Percentiles rank a stretch among this genome's conserved stretches.
These are phyloP conservation scores for Dorcus parallelipipedus DNA, from an alignment of 2,888 invertebrate species.

Conservation along the genomic window DNA sequence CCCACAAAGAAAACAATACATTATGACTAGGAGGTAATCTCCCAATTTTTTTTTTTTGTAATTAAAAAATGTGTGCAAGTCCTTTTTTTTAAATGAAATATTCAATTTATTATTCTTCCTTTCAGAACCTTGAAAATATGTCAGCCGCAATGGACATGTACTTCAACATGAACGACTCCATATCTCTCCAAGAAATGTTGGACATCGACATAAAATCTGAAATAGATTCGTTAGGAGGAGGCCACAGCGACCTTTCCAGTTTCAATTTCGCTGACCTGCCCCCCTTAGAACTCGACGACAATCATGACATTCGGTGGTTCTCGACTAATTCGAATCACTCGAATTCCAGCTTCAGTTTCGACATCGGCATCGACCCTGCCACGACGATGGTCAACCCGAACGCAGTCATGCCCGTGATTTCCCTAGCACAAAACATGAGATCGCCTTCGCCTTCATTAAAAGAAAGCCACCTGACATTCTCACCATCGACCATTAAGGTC, in stretches of 20 bases:
- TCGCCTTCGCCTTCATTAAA: slow-evolving; percentile 62
- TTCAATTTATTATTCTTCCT: background rate
- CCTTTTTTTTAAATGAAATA: background rate
- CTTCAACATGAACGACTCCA: slow-evolving; percentile 51
- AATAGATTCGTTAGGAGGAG: slow-evolving; percentile 75
- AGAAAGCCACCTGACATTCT: slow-evolving; percentile 70
- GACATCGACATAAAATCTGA: slow-evolving; percentile 87
- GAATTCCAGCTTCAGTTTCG: slow-evolving; percentile 65
- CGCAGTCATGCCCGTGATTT: slow-evolving; percentile 80
- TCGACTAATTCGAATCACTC: slow-evolving; percentile 54
- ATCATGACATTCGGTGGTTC: slow-evolving; percentile 58
- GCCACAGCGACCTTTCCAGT: slow-evolving; percentile 62
- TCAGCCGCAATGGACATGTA: slow-evolving; percentile 54
- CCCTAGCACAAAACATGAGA: slow-evolving; percentile 48
- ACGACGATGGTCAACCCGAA: slow-evolving; percentile 84
- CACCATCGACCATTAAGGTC: slow-evolving; percentile 66
- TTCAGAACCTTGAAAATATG: slow-evolving; percentile 27
- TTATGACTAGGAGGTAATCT: too few species aligned
- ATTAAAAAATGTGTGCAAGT: background rate
- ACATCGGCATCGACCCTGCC: slow-evolving; percentile 68
- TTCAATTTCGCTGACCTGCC: slow-evolving; percentile 63
- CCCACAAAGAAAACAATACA: too few species aligned
- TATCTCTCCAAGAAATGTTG: slow-evolving; percentile 84
- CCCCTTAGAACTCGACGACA: slow-evolving; percentile 66
- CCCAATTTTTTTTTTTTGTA: too few species aligned